phyloP scores from a whole-genome alignment of 2,888 invertebrate genomes.

The Atethmia centrago region DNA sequence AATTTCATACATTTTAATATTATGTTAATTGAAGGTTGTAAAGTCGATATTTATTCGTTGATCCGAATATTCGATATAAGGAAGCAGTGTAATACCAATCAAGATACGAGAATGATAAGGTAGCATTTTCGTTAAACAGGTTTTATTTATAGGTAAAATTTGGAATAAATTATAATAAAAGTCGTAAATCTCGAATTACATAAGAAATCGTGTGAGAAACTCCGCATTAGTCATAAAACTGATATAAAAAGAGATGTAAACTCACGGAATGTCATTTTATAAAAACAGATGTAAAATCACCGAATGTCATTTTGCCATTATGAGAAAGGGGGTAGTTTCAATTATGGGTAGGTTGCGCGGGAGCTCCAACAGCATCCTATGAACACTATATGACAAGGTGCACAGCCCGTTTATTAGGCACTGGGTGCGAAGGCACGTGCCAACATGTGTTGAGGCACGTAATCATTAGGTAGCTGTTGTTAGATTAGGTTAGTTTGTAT shows the following conservation, averaged over 20 bases:
- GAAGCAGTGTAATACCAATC: conserved; percentile 58
- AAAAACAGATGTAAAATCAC: conserved; percentile 50
- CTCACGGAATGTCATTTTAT: conserved; percentile 29
- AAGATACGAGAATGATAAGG: conserved; percentile 51
- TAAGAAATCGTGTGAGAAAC: conserved; percentile 56
- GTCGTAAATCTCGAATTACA: conserved; percentile 50
- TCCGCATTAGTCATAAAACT: conserved; percentile 47
- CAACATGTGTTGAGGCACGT: too few species aligned
- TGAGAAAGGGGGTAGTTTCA: too few species aligned
- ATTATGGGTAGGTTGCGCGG: too few species aligned
- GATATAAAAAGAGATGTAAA: conserved; percentile 47
- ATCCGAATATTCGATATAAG: conserved; percentile 54
- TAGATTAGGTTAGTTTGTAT: too few species aligned
- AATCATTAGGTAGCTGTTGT: too few species aligned
- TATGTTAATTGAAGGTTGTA: conserved; percentile 52
- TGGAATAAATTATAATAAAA: conserved; percentile 58
- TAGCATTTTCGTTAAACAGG: conserved; percentile 56
- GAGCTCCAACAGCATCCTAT: too few species aligned
- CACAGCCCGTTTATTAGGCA: too few species aligned
- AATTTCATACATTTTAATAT: conserved; percentile 53
- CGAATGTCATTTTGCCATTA: neutral
- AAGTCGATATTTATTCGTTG: conserved; percentile 54
- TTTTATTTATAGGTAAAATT: conserved; percentile 52
- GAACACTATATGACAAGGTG: too few species aligned
- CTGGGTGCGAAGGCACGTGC: too few species aligned